Evolutionary conservation across 2,113 vertebrate species (phyloP), one percentile per base, ranked within the genome.

Genomic region (Cranoglanis bouderius): DNA sequence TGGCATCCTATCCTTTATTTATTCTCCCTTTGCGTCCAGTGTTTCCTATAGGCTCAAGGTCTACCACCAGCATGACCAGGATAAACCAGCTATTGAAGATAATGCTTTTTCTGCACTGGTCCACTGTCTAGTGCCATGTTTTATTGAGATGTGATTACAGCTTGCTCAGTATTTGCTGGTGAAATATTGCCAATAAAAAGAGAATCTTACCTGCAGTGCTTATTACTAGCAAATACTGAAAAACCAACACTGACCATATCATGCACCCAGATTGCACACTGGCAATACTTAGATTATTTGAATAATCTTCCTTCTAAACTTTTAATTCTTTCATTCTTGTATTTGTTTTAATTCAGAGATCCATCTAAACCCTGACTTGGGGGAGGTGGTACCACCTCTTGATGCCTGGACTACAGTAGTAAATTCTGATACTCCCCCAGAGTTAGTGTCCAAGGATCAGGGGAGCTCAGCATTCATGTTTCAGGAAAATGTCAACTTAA

Each of bases 301-400:
- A 32, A n/a, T 74, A 78, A 49, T 63, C 16, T n/a, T 75, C 26
- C 80, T n/a, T 9, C 38, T 57, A 35, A 53, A 83, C 16, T 6
- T 82, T 29, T 10, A 5, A 14, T 38, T 24, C 59, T 38, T 82
- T 19, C 24, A 24, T 26, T 35, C 7, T n/a, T 55, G 2, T 38
- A 43, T 75, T 46, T 55, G 4, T 21, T 57, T 26, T 85, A 1
- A 51, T 84, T 51, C 32, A 95, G 95, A 92, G 80, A 57, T 59
- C 10, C 84, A 77, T 87, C 90, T 95, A 0, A 94, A 94, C 89
- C 93, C 93, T 5, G 2, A 51, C 0, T 89, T 91, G 61, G 92
- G 86, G 49, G 70, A 94, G 2, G 89, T 94, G 0, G 85, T 93
- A 6, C 95, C 95, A 0, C 93, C 94, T 18, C 86, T 91, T 21